These are phyloP conservation scores for Falcunculus frontatus DNA, from an alignment of 2,113 vertebrate genomes.

Conservation along the genomic window DNA sequence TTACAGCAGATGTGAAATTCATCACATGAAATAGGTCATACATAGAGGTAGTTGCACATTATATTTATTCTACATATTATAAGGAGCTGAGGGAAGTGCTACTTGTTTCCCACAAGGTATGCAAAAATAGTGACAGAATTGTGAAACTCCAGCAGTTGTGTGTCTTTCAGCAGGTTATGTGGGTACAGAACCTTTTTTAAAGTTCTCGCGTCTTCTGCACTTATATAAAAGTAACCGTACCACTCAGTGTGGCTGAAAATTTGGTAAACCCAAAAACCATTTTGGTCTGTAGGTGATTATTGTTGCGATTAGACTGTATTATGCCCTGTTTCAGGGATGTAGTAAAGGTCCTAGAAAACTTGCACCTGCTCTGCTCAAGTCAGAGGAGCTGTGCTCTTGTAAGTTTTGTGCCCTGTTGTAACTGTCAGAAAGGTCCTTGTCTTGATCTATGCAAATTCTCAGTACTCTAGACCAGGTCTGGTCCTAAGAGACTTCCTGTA, in stretches of 20 bases:
- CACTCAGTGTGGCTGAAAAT: neutral
- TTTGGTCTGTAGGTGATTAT: neutral
- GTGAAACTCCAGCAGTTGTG: neutral
- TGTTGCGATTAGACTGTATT: neutral
- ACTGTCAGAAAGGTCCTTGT: neutral
- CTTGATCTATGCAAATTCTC: neutral
- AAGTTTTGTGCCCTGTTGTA: neutral
- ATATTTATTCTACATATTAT: neutral
- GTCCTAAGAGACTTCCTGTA: neutral
- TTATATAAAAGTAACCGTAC: neutral
- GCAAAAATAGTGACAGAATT: neutral
- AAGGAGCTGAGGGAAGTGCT: neutral
- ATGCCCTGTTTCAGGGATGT: neutral
- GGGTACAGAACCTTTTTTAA: neutral
- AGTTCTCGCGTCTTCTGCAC: rapidly evolving
- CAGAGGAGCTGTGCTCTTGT: neutral
- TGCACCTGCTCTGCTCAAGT: neutral
- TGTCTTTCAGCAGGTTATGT: neutral
- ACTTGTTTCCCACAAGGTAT: neutral
- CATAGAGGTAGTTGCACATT: neutral
- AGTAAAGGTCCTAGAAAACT: neutral
- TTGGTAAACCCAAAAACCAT: neutral
- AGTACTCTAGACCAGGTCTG: neutral
- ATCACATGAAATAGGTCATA: neutral
- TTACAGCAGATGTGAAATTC: neutral